A percentile compares a stretch with the other conserved stretches of the same genome.
These are phyloP conservation scores for Pelodiscus sinensis DNA, from an alignment of 2,113 vertebrate species.

Conservation along the genomic window DNA sequence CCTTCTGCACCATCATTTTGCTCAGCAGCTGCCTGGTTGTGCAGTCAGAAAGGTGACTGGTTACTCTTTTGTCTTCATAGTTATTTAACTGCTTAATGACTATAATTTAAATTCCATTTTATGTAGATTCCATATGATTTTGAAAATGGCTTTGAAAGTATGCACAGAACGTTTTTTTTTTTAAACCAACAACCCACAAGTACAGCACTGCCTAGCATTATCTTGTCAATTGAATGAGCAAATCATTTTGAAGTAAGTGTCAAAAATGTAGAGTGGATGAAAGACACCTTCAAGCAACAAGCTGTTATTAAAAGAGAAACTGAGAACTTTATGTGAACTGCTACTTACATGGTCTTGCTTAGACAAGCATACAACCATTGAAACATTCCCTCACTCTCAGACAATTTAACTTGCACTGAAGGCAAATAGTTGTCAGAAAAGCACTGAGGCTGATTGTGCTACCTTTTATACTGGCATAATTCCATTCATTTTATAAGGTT, in stretches of 20 bases:
- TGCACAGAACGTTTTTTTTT: neutral
- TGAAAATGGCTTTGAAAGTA: conserved; percentile 43
- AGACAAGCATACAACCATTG: conserved; percentile 33
- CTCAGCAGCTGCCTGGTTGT: neutral
- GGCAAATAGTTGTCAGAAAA: conserved; percentile 34
- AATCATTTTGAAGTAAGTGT: conserved; percentile 46
- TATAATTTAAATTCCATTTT: conserved; percentile 58
- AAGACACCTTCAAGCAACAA: conserved; percentile 48
- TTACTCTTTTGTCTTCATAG: neutral
- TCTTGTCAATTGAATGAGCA: conserved; percentile 56
- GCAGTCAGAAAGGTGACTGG: conserved; percentile 10
- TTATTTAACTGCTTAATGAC: conserved; percentile 43
- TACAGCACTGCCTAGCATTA: conserved; percentile 49
- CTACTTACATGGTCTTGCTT: conserved; percentile 40
- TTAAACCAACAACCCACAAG: neutral
- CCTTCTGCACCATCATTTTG: neutral
- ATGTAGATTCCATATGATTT: conserved; percentile 34
- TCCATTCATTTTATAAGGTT: neutral
- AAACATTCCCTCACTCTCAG: conserved; percentile 56
- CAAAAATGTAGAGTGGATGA: conserved; percentile 29
- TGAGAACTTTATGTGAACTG: conserved; percentile 29
- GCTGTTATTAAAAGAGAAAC: neutral
- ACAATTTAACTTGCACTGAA: conserved; percentile 50
- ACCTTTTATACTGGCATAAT: neutral
- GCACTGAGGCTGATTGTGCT: neutral